phyloP scores from a whole-genome alignment of 2,888 invertebrate genomes.

The Volucella zonaria region DNA sequence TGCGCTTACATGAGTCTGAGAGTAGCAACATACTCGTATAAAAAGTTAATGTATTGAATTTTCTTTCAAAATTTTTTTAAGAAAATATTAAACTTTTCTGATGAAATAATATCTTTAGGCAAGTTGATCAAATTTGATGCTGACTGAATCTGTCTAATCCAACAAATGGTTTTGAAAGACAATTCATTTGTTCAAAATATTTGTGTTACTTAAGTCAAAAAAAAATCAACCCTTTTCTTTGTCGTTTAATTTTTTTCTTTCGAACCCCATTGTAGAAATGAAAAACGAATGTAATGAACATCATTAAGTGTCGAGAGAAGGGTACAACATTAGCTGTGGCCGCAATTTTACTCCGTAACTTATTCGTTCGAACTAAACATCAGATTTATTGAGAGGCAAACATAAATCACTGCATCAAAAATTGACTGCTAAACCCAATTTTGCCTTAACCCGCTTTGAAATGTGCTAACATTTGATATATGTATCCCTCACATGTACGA shows the following conservation, averaged over 20 bases:
- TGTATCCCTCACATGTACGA: slow-evolving; percentile 46
- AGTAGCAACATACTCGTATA: too few relatives aligned
- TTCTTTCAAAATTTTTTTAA: too few relatives aligned
- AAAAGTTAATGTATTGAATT: too few relatives aligned
- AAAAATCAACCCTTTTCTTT: slow-evolving; percentile 1
- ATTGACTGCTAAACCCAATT: slow-evolving; percentile 53
- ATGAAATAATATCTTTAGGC: too few relatives aligned
- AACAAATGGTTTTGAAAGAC: too few relatives aligned
- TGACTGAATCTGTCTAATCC: too few relatives aligned
- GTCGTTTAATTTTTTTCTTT: too few relatives aligned
- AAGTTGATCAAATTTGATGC: too few relatives aligned
- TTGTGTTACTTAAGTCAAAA: too few relatives aligned
- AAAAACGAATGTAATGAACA: slow-evolving; percentile 59
- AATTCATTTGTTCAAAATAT: too few relatives aligned
- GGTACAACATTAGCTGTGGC: slow-evolving; percentile 52
- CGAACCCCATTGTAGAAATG: slow-evolving; percentile 41
- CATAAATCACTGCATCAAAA: slow-evolving; percentile 66
- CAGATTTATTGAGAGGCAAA: slow-evolving; percentile 31
- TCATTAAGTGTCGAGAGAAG: slow-evolving; percentile 41
- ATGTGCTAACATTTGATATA: slow-evolving; percentile 60
- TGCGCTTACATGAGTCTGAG: too few relatives aligned
- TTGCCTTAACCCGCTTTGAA: background rate
- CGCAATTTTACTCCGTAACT: slow-evolving; percentile 18
- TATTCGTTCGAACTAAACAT: slow-evolving; percentile 44
- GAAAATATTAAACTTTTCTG: too few relatives aligned